Percentiles rank a stretch among this genome's conserved stretches.
Conservation (phyloP, 2,888 invertebrate genomes). For the Drosophila kuntzei region DNA sequence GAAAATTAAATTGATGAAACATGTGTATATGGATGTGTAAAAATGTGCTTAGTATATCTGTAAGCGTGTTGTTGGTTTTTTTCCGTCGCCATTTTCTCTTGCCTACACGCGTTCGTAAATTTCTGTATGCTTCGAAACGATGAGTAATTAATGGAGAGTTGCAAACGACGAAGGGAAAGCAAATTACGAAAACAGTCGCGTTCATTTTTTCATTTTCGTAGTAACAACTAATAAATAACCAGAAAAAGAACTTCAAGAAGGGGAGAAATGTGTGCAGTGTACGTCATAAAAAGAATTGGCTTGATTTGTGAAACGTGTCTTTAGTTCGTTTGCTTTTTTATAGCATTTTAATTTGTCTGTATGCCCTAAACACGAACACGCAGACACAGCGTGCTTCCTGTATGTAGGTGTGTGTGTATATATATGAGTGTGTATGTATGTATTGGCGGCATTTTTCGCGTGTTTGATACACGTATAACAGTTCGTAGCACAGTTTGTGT, state of each 20-base stretch:
- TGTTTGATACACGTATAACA: constrained; percentile 58
- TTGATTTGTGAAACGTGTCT: constrained; percentile 81
- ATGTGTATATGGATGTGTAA: constrained; percentile 2
- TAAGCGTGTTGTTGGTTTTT: constrained; percentile 57
- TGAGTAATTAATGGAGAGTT: constrained; percentile 73
- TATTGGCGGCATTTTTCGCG: constrained; percentile 60
- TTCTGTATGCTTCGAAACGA: constrained; percentile 68
- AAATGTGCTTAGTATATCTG: constrained; percentile 8
- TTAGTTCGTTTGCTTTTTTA: constrained; percentile 78
- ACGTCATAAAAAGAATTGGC: constrained; percentile 78
- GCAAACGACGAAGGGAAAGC: constrained; percentile 32
- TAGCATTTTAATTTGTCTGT: constrained; percentile 81
- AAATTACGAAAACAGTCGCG: constrained; percentile 9
- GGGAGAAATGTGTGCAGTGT: constrained; percentile 42
- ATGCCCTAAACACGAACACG: constrained; percentile 68
- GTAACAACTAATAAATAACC: constrained; percentile 41
- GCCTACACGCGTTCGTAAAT: constrained; percentile 54
- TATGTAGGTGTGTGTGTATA: constrained; percentile 15
- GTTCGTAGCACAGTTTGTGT: constrained; percentile 55
- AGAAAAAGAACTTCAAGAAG: constrained; percentile 40
- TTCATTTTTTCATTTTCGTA: constrained; percentile 20
- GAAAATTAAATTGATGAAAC: neutral
- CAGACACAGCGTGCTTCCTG: constrained; percentile 33
- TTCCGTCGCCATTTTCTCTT: constrained; percentile 77
- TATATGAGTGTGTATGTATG: constrained; percentile 21